Evolutionary conservation across 2,888 invertebrate species (phyloP), one percentile per base, ranked within the genome.

Genomic region (Prenolepis imparis): DNA sequence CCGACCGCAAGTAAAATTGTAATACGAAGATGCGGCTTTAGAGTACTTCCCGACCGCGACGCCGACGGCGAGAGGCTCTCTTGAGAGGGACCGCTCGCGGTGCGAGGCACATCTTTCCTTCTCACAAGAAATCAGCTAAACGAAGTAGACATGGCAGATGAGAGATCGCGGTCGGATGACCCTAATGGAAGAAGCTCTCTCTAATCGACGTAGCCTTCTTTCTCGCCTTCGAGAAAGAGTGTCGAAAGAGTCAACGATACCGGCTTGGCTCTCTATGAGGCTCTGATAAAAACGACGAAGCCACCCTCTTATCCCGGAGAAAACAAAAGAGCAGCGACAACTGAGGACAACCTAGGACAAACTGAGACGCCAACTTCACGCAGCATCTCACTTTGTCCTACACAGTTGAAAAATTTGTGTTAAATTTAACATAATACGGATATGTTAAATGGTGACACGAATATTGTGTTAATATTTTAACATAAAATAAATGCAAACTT

Each of bases 231-330:
- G 75, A 84, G 77, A 78, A 81, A 84, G 68, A 74, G 74, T 64
- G 75, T 59, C 67, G 73, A 36, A 24, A 3, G 67, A 68, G 39
- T 59, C 24, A 39, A 24, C 57, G 28, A 18, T 32, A 32, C 24
- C 2, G 39, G 18, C 44, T 3, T 48, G 63, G 32, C 63, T 67
- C 12, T 57, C 59, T 39, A 84, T 86, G 89, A 52, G n/a, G 91
- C 92, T 91, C 90, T 78, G 85, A 90, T 91, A 89, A 88, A 52
- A 91, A 91, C 91, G 89, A 88, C 91, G 89, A 88, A 91, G 90
- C 88, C 91, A 89, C 89, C 90, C 92, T 91, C 92, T 92, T 91
- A 91, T 92, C 89, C 86, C 90, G 87, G 88, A 92, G 89, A 92
- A 92, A 92, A 93, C 93, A 93, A 93, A 93, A 93, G 93, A 28